These are phyloP conservation scores for Morone saxatilis DNA, from an alignment of 2,113 vertebrate genomes.

Conservation along the genomic window DNA sequence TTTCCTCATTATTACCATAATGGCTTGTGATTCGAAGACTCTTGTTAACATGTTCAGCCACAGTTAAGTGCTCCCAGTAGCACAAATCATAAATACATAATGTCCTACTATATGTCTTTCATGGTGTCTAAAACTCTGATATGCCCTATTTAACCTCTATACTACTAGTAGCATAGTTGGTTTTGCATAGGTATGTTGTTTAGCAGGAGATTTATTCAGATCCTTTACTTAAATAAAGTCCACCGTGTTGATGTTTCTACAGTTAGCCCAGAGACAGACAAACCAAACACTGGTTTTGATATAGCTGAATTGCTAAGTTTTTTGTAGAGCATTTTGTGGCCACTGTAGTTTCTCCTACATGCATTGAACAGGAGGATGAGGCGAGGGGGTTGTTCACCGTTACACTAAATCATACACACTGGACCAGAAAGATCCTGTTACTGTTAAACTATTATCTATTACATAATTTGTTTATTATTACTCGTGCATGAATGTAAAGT, in stretches of 20 bases:
- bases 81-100: slow-evolving; percentile 41
- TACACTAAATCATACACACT: no score
- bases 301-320: no score
- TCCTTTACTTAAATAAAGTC: no score
- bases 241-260: no score
- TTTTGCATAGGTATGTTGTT: slow-evolving; percentile 47
- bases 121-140: slow-evolving; percentile 19
- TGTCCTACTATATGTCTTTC: slow-evolving; percentile 19
- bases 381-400: no score
- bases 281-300: no score
- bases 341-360: no score
- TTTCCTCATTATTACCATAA: slow-evolving; percentile 4
- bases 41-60: slow-evolving; percentile 3
- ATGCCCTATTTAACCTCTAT: slow-evolving; percentile 51
- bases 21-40: neutral
- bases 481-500: neutral
- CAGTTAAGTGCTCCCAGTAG: slow-evolving; percentile 13
- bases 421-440: neutral
- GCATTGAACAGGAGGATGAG: no score
- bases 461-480: neutral
- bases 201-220: neutral
- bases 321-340: no score
- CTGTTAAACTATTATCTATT: neutral
- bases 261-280: no score
- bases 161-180: slow-evolving; percentile 29